phyloP scores from a whole-genome alignment of 2,888 invertebrate genomes.

The Argynnis bischoffii region DNA sequence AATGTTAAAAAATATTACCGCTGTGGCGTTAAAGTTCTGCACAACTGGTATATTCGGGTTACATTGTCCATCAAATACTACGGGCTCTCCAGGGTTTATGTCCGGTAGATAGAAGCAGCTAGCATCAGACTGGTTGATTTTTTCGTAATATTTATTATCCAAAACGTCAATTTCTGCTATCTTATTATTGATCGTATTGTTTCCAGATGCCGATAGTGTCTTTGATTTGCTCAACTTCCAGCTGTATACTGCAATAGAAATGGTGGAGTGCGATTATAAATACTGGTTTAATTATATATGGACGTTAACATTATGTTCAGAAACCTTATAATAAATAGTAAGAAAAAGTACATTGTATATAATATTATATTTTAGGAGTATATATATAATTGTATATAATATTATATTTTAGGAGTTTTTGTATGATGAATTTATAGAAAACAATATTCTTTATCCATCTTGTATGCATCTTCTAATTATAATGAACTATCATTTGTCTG shows the following conservation, averaged over 20 bases:
- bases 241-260: slow-evolving; percentile 59
- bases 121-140: slow-evolving; percentile 51
- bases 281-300: too few species aligned
- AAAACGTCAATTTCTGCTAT: slow-evolving; percentile 53
- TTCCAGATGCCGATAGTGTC: slow-evolving; percentile 45
- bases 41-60: slow-evolving; percentile 55
- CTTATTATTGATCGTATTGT: slow-evolving; percentile 49
- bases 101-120: slow-evolving; percentile 67
- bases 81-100: slow-evolving; percentile 53
- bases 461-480: not conserved
- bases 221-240: slow-evolving; percentile 68
- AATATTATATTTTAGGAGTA: too few species aligned
- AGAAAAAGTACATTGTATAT: not conserved
- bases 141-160: slow-evolving; percentile 56
- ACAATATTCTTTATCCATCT: not conserved
- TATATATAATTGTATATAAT: too few species aligned
- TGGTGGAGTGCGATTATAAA: too few species aligned
- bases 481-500: too few species aligned
- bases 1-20: slow-evolving; percentile 46
- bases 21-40: slow-evolving; percentile 52
- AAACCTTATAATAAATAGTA: not conserved
- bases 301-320: too few species aligned
- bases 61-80: slow-evolving; percentile 63
- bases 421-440: not conserved
- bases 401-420: not conserved